Evolutionary conservation across 2,888 invertebrate species (phyloP).

Genomic region (Diachrysia chrysitis): DNA sequence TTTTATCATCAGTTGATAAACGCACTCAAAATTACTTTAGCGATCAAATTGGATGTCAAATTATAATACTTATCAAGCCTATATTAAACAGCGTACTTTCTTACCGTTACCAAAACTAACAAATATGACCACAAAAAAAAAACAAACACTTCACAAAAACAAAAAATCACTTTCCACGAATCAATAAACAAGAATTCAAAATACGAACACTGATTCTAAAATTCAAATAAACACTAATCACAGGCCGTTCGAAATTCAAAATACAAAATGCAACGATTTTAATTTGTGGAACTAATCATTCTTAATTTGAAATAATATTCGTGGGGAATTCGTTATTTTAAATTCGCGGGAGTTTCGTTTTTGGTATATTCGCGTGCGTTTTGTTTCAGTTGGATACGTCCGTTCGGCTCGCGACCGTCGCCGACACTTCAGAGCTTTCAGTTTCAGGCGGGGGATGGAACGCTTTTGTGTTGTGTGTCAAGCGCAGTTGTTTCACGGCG

Average conservation of each 20-base stretch:
- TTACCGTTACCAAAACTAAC: slow-evolving; percentile 57
- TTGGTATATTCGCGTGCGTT: slow-evolving; percentile 30
- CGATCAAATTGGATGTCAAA: slow-evolving; percentile 35
- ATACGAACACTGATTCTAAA: slow-evolving; percentile 12
- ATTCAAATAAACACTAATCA: slow-evolving; percentile 16
- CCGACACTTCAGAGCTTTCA: slow-evolving; percentile 66
- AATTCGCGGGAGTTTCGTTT: slow-evolving; percentile 39
- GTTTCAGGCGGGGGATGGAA: slow-evolving; percentile 58
- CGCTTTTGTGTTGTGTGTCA: slow-evolving; percentile 40
- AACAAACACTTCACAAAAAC: slow-evolving; percentile 45
- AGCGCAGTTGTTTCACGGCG: slow-evolving; percentile 39
- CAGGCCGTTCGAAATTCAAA: slow-evolving; percentile 8
- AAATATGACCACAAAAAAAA: slow-evolving; percentile 55
- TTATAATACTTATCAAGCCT: slow-evolving; percentile 20
- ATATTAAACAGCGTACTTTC: slow-evolving; percentile 19
- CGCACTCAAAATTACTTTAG: slow-evolving; percentile 39
- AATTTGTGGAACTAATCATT: slow-evolving; percentile 7
- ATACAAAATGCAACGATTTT: neutral
- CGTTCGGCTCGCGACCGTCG: slow-evolving; percentile 62
- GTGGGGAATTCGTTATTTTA: neutral
- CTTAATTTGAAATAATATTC: slow-evolving; percentile 12
- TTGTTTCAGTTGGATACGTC: slow-evolving; percentile 58
- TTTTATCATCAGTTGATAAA: slow-evolving; percentile 49
- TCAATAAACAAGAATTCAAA: slow-evolving; percentile 28
- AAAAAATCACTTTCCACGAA: slow-evolving; percentile 35